These are phyloP conservation scores for Dicaeum eximium DNA, from an alignment of 2,113 vertebrate genomes.

Conservation along the genomic window DNA sequence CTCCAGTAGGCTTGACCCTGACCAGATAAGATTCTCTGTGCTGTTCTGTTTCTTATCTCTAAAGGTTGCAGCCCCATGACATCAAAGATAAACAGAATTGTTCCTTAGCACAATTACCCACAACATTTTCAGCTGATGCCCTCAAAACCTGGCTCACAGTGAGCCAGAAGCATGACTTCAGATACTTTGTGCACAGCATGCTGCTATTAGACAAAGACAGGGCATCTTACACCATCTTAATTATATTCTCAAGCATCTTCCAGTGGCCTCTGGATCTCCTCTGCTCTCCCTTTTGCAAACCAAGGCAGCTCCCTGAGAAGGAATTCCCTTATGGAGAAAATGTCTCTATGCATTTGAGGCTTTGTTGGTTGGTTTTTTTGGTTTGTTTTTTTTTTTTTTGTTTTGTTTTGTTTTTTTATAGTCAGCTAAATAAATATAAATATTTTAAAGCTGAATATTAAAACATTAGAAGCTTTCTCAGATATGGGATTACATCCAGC, in stretches of 20 bases:
- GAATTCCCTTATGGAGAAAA: background rate
- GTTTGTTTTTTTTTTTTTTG: no score
- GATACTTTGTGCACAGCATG: background rate
- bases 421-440: background rate
- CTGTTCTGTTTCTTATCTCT: background rate
- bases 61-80: background rate
- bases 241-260: background rate
- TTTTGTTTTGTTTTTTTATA: background rate
- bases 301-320: background rate
- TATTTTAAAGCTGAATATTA: background rate
- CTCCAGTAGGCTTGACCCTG: background rate
- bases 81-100: background rate
- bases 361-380: background rate
- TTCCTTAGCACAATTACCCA: background rate
- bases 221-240: background rate
- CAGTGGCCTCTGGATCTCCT: background rate
- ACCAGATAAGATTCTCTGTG: background rate
- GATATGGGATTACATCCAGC: background rate
- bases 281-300: background rate
- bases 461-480: background rate
- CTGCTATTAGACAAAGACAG: background rate
- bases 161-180: background rate
- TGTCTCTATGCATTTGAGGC: background rate
- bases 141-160: background rate
- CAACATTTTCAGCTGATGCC: background rate